Evolutionary conservation across 2,888 invertebrate genomes (phyloP).

Genomic region (Dryococelus australis): DNA sequence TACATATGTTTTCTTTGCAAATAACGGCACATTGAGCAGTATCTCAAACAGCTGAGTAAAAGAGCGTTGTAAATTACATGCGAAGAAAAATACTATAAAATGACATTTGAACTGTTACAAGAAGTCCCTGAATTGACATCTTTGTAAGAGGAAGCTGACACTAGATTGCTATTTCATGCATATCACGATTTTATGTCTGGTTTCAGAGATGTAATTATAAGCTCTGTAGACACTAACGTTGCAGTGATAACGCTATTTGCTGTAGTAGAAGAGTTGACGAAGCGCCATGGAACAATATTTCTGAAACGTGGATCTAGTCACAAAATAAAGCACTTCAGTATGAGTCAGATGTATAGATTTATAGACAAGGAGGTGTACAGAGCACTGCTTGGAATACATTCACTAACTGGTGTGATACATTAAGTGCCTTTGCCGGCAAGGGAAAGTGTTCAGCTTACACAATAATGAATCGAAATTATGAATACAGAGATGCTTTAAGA

Average conservation of each 20-base stretch:
- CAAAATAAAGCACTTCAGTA: not conserved
- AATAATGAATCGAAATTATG: not conserved
- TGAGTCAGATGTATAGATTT: not conserved
- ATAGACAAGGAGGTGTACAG: not conserved
- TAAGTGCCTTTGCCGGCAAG: not conserved
- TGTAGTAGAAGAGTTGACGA: not conserved
- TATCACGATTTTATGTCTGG: no score
- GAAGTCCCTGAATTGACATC: no score
- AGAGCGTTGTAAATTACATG: not conserved
- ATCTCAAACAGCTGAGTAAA: not conserved
- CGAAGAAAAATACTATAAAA: not conserved
- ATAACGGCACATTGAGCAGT: not conserved
- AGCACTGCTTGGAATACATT: conserved; percentile 12
- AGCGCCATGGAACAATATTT: not conserved
- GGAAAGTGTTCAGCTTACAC: not conserved
- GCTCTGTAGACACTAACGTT: no score
- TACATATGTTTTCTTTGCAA: conserved; percentile 9
- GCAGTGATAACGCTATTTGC: not conserved
- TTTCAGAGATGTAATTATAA: no score
- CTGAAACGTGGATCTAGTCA: not conserved
- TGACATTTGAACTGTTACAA: not conserved
- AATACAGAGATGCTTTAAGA: not conserved
- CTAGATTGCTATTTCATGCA: no score
- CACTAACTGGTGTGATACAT: conserved; percentile 5
- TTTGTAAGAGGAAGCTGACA: no score